Evolutionary conservation across 2,113 vertebrate species (phyloP), one percentile per base, ranked within the genome.

Genomic region (Maccullochella peelii): DNA sequence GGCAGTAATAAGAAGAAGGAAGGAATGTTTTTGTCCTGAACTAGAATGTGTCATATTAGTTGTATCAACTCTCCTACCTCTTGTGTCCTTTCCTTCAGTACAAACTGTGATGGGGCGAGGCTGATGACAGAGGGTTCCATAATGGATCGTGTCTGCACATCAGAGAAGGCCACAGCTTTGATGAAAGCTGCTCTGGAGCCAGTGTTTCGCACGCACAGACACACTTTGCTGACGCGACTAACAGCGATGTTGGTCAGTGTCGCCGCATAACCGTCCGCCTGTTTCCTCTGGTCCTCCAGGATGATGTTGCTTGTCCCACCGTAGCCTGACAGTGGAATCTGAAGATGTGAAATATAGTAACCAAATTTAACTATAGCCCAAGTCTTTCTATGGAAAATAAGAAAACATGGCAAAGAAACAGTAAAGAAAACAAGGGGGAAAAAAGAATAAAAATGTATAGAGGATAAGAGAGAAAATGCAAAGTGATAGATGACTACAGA

Each of bases 281-380:
- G 90, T 58, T 97, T 99, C 91, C 95, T 95, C 88, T 97, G 95
- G 12, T 97, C 96, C 93, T 99, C 98, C 90, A 99, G 92, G 91
- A 96, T 97, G 77, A 99, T 90, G 85, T 96, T 97, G 92, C 97
- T 99, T 82, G 95, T 96, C 89, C 98, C 98, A 76, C 98, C 98
- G 68, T 99, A 99, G 85, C 98, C 98, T 40, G 97, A 98, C 61
- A 99, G 95, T 0, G 98, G 98, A 93, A 99, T 99, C 98, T 96
- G 59, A 79, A 9, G 15, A 59, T 21, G 49, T 25, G 18, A 67
- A 49, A 79, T 4, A 50, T 0, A 74, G 18, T 7, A 57, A 61
- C 9, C 10, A 25, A 59, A 44, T 49, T 10, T 21, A 11, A 73
- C 15, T 4, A 0, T 7, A 62, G 5, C 1, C 2, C 20, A 21